A percentile compares a stretch with the other conserved stretches of the same genome.
These are phyloP conservation scores for Myotis vivesi DNA, from an alignment of 2,797 vertebrate genomes.

Conservation along the genomic window DNA sequence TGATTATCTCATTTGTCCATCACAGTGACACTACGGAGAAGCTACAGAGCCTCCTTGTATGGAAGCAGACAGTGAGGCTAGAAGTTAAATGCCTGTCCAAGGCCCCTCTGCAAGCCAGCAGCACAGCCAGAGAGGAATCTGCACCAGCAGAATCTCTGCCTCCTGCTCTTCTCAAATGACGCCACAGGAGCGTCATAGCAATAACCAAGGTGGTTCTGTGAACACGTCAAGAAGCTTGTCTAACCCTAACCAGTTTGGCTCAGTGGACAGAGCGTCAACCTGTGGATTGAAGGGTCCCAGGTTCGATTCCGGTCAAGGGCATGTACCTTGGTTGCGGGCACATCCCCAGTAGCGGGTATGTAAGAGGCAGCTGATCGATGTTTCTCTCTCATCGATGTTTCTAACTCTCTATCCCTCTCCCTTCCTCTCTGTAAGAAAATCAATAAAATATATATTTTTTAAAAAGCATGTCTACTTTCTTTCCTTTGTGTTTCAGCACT, in stretches of 20 bases:
- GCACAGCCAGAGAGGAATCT: no score
- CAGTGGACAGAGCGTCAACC: no score
- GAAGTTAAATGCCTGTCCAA: background rate
- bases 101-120: background rate
- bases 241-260: background rate
- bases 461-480: background rate
- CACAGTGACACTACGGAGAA: background rate
- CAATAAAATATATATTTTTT: no score
- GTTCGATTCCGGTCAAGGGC: no score
- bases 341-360: no score
- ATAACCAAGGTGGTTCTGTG: no score
- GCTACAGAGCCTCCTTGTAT: background rate
- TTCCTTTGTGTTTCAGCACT: background rate
- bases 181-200: background rate
- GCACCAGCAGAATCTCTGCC: background rate
- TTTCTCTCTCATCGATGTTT: no score
- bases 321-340: no score
- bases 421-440: no score
- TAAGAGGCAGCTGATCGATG: no score
- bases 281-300: no score
- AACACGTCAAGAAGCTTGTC: background rate
- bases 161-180: background rate
- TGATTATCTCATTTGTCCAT: conserved; percentile 1
- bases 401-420: no score
- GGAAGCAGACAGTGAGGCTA: background rate